Conservation (phyloP, 2,797 vertebrate species). For the Pangasius macronema region DNA sequence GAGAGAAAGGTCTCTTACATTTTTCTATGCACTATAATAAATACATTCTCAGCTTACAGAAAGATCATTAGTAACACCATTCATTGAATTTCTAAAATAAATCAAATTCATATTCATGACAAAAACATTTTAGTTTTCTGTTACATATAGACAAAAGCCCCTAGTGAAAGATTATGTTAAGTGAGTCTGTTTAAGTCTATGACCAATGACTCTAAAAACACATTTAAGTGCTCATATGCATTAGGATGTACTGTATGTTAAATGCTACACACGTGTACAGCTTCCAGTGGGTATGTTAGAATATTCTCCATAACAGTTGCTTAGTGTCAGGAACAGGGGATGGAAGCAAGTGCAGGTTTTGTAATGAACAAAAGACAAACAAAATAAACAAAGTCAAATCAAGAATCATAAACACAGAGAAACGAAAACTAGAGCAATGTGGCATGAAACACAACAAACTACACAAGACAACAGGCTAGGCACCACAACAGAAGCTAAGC, state of each 20-base stretch:
- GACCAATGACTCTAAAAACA: not conserved
- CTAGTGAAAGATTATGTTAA: not conserved
- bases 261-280: not conserved
- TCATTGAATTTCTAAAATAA: no score
- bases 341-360: not conserved
- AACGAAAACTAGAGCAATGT: slow-evolving; percentile 8
- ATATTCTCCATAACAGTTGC: not conserved
- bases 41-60: not conserved
- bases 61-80: not conserved
- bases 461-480: not conserved
- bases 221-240: not conserved
- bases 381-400: not conserved
- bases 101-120: not conserved
- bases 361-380: not conserved
- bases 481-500: not conserved
- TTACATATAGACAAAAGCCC: not conserved
- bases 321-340: not conserved
- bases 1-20: not conserved
- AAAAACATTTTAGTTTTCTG: not conserved
- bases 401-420: not conserved
- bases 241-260: not conserved
- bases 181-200: not conserved
- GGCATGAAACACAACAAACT: slow-evolving; percentile 4
- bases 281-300: not conserved
- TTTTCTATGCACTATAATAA: not conserved